Evolutionary conservation across 2,888 invertebrate genomes (phyloP).

Genomic region (Caenorhabditis japonica): DNA sequence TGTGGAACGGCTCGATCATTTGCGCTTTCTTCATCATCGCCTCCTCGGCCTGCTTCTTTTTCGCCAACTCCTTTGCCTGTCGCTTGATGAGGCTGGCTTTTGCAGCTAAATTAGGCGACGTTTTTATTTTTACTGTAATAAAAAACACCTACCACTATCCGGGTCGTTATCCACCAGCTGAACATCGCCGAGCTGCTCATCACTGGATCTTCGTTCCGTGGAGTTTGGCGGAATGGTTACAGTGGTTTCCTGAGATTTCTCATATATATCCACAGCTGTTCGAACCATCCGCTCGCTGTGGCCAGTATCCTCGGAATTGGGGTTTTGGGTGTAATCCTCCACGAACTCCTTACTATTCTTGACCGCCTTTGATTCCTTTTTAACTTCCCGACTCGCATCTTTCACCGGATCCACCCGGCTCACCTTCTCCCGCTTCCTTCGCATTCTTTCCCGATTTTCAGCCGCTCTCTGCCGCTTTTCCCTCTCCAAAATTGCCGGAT

Average conservation of each 20-base stretch:
- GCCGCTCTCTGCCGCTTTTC: neutral
- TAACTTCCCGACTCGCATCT: too few species aligned
- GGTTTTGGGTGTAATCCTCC: too few species aligned
- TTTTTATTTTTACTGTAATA: too few species aligned
- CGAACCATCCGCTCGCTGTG: too few species aligned
- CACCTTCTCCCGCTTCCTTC: neutral
- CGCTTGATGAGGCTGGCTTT: constrained; percentile 18
- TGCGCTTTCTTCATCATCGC: constrained; percentile 4
- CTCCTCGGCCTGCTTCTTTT: constrained; percentile 18
- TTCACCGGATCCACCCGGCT: neutral
- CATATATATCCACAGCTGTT: neutral
- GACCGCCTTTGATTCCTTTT: too few species aligned
- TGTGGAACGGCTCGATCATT: neutral
- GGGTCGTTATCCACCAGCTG: constrained; percentile 22
- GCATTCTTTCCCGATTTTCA: constrained; percentile 2
- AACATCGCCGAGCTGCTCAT: constrained; percentile 26
- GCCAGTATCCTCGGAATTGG: too few species aligned
- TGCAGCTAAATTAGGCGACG: constrained; percentile 7
- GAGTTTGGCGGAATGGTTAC: neutral
- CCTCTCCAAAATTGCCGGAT: neutral
- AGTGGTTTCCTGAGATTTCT: neutral
- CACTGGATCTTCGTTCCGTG: neutral
- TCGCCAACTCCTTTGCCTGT: constrained; percentile 21
- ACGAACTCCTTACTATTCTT: too few species aligned
- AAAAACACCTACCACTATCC: constrained; percentile 6